These are phyloP conservation scores for Smutsia temminckii DNA, from an alignment of 2,797 vertebrate species.

Conservation along the genomic window DNA sequence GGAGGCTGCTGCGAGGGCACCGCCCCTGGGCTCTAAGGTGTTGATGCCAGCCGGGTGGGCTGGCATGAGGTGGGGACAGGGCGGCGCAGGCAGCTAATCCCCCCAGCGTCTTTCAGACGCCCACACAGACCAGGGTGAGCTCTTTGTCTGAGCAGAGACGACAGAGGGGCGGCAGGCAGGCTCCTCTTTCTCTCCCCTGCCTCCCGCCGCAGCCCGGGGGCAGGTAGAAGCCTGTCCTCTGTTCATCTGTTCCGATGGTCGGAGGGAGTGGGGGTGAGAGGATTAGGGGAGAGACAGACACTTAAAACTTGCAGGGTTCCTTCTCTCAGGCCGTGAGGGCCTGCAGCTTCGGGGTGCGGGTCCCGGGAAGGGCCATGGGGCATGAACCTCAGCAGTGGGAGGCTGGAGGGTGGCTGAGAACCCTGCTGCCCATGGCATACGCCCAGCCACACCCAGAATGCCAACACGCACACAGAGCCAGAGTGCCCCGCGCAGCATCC, in stretches of 20 bases:
- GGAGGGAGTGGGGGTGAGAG: slow-evolving; percentile 62
- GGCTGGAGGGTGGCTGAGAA: not conserved
- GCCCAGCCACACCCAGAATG: not conserved
- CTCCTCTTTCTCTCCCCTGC: slow-evolving; percentile 73
- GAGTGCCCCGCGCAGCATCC: not conserved
- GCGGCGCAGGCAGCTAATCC: slow-evolving; percentile 73
- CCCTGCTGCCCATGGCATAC: not conserved
- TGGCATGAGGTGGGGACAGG: slow-evolving; percentile 79
- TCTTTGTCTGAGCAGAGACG: slow-evolving; percentile 73
- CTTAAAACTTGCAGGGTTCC: slow-evolving; percentile 63
- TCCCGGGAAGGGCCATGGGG: slow-evolving; percentile 65
- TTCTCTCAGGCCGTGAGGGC: slow-evolving; percentile 20
- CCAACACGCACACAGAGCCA: not conserved
- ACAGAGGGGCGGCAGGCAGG: slow-evolving; percentile 72
- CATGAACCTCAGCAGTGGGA: slow-evolving; percentile 43
- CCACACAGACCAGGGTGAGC: slow-evolving; percentile 81
- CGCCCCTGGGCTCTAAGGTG: slow-evolving; percentile 51
- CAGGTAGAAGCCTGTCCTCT: slow-evolving; percentile 83
- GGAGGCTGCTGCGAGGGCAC: slow-evolving; percentile 71
- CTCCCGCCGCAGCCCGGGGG: slow-evolving; percentile 68
- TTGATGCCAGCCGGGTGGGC: slow-evolving; percentile 80
- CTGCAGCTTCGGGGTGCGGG: slow-evolving; percentile 68
- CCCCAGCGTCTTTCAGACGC: slow-evolving; percentile 73
- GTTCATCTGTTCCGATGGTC: slow-evolving; percentile 81
- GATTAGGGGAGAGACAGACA: slow-evolving; percentile 73